Evolutionary conservation across 2,113 vertebrate species (phyloP).

Genomic region (Zingel zingel): DNA sequence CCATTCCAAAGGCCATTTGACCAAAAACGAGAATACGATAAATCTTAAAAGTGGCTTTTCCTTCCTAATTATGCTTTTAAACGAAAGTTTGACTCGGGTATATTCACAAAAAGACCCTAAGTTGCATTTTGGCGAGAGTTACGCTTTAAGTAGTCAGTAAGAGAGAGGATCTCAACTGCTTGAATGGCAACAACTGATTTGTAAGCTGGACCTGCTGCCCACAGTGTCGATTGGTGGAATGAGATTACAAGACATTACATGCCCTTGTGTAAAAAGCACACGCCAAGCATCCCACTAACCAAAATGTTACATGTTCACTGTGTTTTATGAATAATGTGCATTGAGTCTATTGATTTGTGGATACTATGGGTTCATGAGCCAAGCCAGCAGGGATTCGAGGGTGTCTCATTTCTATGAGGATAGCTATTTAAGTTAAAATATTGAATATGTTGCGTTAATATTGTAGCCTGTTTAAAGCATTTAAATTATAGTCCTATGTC

Average conservation of each 20-base stretch:
- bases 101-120: too few relatives aligned
- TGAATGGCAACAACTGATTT: conserved; percentile 32
- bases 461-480: background rate
- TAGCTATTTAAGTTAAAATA: background rate
- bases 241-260: background rate
- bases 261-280: conserved; percentile 2
- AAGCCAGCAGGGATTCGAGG: background rate
- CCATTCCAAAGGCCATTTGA: too few relatives aligned
- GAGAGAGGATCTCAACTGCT: conserved; percentile 14
- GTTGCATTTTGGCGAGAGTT: too few relatives aligned
- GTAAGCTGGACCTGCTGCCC: conserved; percentile 8
- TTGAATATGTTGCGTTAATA: background rate
- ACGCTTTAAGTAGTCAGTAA: conserved; percentile 2
- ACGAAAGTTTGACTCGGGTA: too few relatives aligned
- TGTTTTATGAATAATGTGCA: conserved; percentile 11
- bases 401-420: background rate
- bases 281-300: background rate
- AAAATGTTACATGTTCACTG: conserved; percentile 8
- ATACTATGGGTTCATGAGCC: background rate
- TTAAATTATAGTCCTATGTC: background rate
- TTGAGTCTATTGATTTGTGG: conserved; percentile 10
- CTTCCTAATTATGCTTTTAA: too few relatives aligned
- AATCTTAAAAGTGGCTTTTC: too few relatives aligned
- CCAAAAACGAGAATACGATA: too few relatives aligned
- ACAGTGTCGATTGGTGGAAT: conserved; percentile 25